phyloP scores from a whole-genome alignment of 2,888 invertebrate species.

The Sipha maydis region DNA sequence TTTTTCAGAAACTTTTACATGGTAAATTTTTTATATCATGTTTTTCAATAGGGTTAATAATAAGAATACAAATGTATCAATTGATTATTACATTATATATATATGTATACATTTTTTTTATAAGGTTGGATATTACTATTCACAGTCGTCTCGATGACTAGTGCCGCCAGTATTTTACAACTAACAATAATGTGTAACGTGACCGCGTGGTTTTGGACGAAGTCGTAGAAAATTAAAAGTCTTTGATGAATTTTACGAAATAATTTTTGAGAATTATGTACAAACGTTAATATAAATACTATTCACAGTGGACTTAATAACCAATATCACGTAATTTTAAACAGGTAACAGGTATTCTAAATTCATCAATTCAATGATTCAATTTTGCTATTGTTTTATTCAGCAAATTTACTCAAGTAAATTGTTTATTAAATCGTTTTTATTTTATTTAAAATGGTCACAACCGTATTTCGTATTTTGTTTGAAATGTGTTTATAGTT shows the following conservation, averaged over 20 bases:
- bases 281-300: neutral
- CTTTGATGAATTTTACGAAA: neutral
- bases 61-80: too few relatives aligned
- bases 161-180: neutral
- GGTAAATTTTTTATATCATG: too few relatives aligned
- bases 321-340: neutral
- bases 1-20: too few relatives aligned
- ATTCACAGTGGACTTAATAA: neutral
- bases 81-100: too few relatives aligned
- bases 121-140: too few relatives aligned
- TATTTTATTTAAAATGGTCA: neutral
- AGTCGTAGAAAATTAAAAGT: neutral
- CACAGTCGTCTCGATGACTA: neutral
- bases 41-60: too few relatives aligned
- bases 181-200: neutral
- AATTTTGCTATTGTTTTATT: neutral
- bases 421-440: too few relatives aligned
- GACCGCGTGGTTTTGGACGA: neutral
- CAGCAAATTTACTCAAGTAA: too few relatives aligned
- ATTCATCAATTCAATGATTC: neutral
- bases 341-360: neutral
- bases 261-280: neutral
- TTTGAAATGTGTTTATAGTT: neutral
- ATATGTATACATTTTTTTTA: too few relatives aligned
- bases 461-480: neutral